Conservation (phyloP, 2,888 invertebrate species). For the Xanthostigma xanthostigma region DNA sequence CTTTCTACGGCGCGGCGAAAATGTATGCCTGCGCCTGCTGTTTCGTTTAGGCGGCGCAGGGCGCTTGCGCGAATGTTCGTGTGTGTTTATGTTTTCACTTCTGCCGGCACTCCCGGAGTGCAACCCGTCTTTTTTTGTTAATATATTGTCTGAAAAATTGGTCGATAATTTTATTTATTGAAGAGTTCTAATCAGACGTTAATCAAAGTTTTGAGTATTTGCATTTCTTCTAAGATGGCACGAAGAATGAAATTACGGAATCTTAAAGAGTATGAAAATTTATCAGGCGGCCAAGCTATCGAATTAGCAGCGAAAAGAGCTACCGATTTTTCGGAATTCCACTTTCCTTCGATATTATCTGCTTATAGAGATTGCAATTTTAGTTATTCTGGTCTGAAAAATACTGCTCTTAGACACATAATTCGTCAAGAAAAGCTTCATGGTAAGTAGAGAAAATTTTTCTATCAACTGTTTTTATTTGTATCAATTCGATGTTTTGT, state of each 20-base stretch:
- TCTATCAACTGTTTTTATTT: too few relatives aligned
- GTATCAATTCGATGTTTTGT: neutral
- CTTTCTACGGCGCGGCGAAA: too few relatives aligned
- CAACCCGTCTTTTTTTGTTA: too few relatives aligned
- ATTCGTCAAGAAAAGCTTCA: constrained; percentile 40
- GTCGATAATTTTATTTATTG: too few relatives aligned
- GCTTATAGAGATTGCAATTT: constrained; percentile 70
- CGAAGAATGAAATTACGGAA: constrained; percentile 70
- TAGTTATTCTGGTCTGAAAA: constrained; percentile 75
- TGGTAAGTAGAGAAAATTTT: constrained; percentile 19
- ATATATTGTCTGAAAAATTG: too few relatives aligned
- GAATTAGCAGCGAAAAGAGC: constrained; percentile 62
- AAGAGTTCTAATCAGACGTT: too few relatives aligned
- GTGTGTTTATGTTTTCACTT: too few relatives aligned
- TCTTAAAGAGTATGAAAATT: constrained; percentile 50
- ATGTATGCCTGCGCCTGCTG: too few relatives aligned
- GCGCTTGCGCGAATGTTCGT: too few relatives aligned
- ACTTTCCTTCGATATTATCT: constrained; percentile 49
- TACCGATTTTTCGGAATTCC: constrained; percentile 45
- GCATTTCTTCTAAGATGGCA: constrained; percentile 39
- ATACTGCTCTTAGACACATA: constrained; percentile 39
- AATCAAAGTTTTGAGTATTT: too few relatives aligned
- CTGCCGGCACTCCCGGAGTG: too few relatives aligned
- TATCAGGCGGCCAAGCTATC: constrained; percentile 75
- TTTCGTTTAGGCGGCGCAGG: too few relatives aligned